Percentiles rank a stretch among this genome's conserved stretches.
Evolutionary conservation across 1,140 invertebrate genomes (phyloP).

Genomic region (Eufriesea mexicana): DNA sequence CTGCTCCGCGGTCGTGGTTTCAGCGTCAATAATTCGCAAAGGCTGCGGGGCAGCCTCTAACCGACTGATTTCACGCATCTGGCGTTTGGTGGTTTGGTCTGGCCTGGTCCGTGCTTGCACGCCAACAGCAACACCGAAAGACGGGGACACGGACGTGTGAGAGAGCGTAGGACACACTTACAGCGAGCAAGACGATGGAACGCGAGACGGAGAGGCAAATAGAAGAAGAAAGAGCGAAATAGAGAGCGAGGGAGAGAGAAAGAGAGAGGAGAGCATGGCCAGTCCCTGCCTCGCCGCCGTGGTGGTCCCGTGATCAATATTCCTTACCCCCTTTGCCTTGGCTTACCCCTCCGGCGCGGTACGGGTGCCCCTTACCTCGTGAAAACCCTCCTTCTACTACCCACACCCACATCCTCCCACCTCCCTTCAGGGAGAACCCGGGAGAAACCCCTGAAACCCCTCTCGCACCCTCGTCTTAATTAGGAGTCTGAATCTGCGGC

Average conservation of each 20-base stretch:
- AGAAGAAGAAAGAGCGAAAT: conserved; percentile 10
- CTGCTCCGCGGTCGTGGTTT: conserved; percentile 68
- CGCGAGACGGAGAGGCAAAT: conserved; percentile 25
- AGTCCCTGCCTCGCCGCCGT: conserved; percentile 72
- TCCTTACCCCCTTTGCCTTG: conserved; percentile 82
- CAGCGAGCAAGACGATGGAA: conserved; percentile 38
- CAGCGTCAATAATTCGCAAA: conserved; percentile 76
- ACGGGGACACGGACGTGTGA: conserved; percentile 44
- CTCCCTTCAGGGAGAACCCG: conserved; percentile 67
- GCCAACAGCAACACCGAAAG: conserved; percentile 51
- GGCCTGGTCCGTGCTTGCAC: conserved; percentile 59
- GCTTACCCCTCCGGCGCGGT: conserved; percentile 75
- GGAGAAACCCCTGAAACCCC: conserved; percentile 77
- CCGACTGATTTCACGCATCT: conserved; percentile 81
- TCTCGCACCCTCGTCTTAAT: conserved; percentile 85
- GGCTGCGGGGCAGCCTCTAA: conserved; percentile 74
- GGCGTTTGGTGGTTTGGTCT: conserved; percentile 79
- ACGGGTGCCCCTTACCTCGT: conserved; percentile 71
- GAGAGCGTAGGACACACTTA: conserved; percentile 49
- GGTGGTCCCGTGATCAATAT: conserved; percentile 82
- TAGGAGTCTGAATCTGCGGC: conserved; percentile 87
- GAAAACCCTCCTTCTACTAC: conserved; percentile 63
- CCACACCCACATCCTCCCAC: conserved; percentile 56
- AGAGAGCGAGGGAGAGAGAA: conserved; percentile 17
- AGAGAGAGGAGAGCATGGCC: conserved; percentile 64